phyloP scores from a whole-genome alignment of 2,888 invertebrate genomes.

The Ypsolopha scabrella region DNA sequence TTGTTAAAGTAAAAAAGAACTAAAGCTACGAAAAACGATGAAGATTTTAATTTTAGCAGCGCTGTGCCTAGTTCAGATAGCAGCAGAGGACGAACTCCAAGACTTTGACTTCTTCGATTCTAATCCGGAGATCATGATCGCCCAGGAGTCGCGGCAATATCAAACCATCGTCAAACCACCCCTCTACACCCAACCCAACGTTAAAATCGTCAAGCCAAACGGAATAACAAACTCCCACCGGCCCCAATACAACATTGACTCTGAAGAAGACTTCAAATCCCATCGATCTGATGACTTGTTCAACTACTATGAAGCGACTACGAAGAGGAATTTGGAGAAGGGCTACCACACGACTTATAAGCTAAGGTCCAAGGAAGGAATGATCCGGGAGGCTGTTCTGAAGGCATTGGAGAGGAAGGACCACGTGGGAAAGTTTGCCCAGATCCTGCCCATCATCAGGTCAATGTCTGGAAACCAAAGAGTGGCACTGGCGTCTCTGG shows the following conservation, averaged over 20 bases:
- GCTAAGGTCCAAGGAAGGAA: slow-evolving; percentile 47
- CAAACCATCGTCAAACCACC: slow-evolving; percentile 47
- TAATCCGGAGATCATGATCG: slow-evolving; percentile 52
- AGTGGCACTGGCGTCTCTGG: slow-evolving; percentile 72
- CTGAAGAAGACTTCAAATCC: slow-evolving; percentile 26
- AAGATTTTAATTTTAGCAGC: not conserved
- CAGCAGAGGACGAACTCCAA: slow-evolving; percentile 30
- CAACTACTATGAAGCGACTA: slow-evolving; percentile 28
- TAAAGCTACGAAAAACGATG: slow-evolving; percentile 25
- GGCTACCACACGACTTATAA: slow-evolving; percentile 37
- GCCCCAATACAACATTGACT: slow-evolving; percentile 57
- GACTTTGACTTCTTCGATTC: slow-evolving; percentile 47
- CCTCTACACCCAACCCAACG: slow-evolving; percentile 31
- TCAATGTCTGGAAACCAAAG: slow-evolving; percentile 74
- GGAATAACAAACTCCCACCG: slow-evolving; percentile 59
- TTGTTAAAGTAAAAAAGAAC: slow-evolving; percentile 8
- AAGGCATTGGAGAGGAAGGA: slow-evolving; percentile 71
- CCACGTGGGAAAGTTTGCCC: slow-evolving; percentile 71
- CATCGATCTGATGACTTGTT: slow-evolving; percentile 25
- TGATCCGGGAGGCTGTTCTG: slow-evolving; percentile 64
- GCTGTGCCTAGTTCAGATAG: not conserved
- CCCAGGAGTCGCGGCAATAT: slow-evolving; percentile 53
- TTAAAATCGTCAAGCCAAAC: slow-evolving; percentile 17
- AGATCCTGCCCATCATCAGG: slow-evolving; percentile 74
- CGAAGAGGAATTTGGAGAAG: slow-evolving; percentile 28